Percentiles rank a stretch among this genome's conserved stretches.
These are phyloP conservation scores for Entomobrya proxima DNA, from an alignment of 2,888 invertebrate genomes.

Conservation along the genomic window DNA sequence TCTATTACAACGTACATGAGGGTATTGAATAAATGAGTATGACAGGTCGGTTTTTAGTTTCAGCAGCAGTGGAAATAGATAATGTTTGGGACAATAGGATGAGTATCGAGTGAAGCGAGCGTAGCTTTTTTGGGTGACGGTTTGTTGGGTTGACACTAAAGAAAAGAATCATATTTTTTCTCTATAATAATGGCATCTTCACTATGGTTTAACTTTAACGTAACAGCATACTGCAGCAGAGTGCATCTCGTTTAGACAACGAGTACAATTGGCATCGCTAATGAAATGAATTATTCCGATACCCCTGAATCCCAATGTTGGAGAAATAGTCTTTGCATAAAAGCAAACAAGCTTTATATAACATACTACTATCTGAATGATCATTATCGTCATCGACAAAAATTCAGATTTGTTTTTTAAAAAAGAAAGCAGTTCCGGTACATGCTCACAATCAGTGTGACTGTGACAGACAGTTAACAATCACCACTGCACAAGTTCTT, in stretches of 20 bases:
- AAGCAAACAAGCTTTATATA: neutral
- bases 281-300: slow-evolving; percentile 13
- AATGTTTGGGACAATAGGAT: slow-evolving; percentile 27
- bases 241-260: neutral
- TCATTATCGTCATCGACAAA: neutral
- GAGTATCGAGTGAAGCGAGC: slow-evolving; percentile 27
- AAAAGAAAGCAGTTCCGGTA: slow-evolving; percentile 38
- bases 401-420: neutral
- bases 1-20: slow-evolving; percentile 6
- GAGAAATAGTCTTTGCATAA: neutral
- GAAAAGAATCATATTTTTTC: neutral
- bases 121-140: slow-evolving; percentile 37
- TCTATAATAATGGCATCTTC: neutral
- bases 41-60: slow-evolving; percentile 64
- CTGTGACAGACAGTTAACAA: neutral
- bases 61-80: slow-evolving; percentile 52
- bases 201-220: neutral
- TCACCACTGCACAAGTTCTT: neutral
- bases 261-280: slow-evolving; percentile 29
- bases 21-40: slow-evolving; percentile 50
- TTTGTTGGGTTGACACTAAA: slow-evolving; percentile 30
- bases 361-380: neutral
- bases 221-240: neutral
- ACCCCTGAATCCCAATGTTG: neutral
- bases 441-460: slow-evolving; percentile 7